A percentile compares a stretch with the other conserved stretches of the same genome.
Conservation (phyloP, 2,797 vertebrate species). For the Sebastes nivosus region DNA sequence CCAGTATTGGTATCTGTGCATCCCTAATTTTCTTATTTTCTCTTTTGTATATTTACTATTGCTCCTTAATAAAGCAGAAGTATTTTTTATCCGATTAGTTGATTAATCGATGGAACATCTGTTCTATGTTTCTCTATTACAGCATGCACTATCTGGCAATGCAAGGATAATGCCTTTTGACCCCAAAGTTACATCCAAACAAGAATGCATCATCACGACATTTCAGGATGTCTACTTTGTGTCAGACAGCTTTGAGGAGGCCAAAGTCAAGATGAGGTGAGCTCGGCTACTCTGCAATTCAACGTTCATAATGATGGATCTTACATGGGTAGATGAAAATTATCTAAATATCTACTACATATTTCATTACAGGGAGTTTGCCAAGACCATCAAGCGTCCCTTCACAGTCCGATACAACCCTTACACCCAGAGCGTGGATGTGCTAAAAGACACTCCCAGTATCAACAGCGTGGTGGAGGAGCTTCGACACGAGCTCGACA, state of each 20-base stretch:
- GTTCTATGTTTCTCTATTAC: slow-evolving; percentile 16
- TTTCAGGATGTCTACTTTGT: slow-evolving; percentile 97
- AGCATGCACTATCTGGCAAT: slow-evolving; percentile 91
- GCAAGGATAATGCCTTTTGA: slow-evolving; percentile 93
- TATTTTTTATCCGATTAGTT: too few species aligned
- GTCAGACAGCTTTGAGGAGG: slow-evolving; percentile 96
- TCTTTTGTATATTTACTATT: too few species aligned
- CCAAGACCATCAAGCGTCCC: slow-evolving; percentile 95
- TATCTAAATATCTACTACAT: neutral
- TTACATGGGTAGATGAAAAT: neutral
- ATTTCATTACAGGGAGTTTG: slow-evolving; percentile 89
- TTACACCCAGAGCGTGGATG: slow-evolving; percentile 93
- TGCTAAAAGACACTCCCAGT: slow-evolving; percentile 91
- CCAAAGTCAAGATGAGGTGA: slow-evolving; percentile 97
- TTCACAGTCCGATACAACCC: slow-evolving; percentile 97
- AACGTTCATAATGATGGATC: neutral
- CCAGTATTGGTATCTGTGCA: too few species aligned
- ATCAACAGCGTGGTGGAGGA: slow-evolving; percentile 92
- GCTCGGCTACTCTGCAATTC: neutral
- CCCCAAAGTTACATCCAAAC: slow-evolving; percentile 90
- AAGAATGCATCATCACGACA: slow-evolving; percentile 96
- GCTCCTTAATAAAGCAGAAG: too few species aligned
- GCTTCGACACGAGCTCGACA: slow-evolving; percentile 92
- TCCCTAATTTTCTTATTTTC: too few species aligned
- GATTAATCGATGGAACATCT: neutral